A percentile compares a stretch with the other conserved stretches of the same genome.
These are phyloP conservation scores for Nemurella pictetii DNA, from an alignment of 2,888 invertebrate genomes.

Conservation along the genomic window DNA sequence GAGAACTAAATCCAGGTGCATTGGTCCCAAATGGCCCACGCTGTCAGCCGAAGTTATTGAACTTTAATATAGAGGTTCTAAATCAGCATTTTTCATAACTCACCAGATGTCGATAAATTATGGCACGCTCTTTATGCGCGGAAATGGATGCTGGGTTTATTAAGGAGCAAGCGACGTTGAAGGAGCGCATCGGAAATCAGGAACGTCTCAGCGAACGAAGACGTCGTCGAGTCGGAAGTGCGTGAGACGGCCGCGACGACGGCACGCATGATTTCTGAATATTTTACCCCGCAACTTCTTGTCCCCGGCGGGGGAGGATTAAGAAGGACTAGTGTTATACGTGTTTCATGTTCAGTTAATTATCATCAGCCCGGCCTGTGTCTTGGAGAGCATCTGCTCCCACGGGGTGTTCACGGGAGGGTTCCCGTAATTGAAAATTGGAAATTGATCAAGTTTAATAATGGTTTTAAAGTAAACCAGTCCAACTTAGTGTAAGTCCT, in stretches of 20 bases:
- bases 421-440: too few species aligned
- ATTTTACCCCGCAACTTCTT: neutral
- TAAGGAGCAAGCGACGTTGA: neutral
- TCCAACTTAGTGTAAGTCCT: too few species aligned
- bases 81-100: neutral
- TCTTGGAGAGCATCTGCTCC: too few species aligned
- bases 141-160: neutral
- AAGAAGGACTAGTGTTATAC: too few species aligned
- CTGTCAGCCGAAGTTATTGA: neutral
- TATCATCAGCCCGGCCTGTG: too few species aligned
- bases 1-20: neutral
- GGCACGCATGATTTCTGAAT: neutral
- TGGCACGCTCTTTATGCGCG: neutral
- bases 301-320: neutral
- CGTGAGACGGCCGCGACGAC: neutral
- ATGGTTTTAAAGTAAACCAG: too few species aligned
- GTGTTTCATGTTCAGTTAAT: too few species aligned
- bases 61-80: neutral
- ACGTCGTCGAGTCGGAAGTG: neutral
- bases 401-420: too few species aligned
- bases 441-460: too few species aligned
- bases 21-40: neutral
- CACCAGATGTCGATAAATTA: neutral
- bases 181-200: neutral
- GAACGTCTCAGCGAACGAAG: neutral